A percentile compares a stretch with the other conserved stretches of the same genome.
phyloP scores from a whole-genome alignment of 2,888 invertebrate genomes.

The Tyria jacobaeae region DNA sequence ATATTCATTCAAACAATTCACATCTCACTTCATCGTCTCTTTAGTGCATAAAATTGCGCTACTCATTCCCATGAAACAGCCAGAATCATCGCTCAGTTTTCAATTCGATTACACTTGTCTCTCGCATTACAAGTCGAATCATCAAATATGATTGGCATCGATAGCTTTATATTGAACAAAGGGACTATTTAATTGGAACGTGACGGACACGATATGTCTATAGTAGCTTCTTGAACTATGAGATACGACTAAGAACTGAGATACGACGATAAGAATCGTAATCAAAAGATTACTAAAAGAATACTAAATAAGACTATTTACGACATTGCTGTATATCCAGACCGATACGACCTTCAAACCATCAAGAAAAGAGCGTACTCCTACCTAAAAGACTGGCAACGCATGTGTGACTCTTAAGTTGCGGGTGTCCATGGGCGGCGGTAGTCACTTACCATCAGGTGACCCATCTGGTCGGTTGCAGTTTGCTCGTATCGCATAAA shows the following conservation, averaged over 20 bases:
- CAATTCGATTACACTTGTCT: conserved; percentile 23
- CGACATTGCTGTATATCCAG: too few species aligned
- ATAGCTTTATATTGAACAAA: conserved; percentile 13
- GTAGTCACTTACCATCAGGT: too few species aligned
- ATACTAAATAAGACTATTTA: neutral
- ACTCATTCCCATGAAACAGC: conserved; percentile 7
- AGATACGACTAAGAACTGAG: too few species aligned
- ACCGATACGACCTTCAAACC: too few species aligned
- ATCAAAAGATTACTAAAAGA: neutral
- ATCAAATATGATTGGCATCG: conserved; percentile 18
- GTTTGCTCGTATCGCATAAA: too few species aligned
- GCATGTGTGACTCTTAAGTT: too few species aligned
- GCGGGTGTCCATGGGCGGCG: too few species aligned
- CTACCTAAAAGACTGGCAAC: too few species aligned
- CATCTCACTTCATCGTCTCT: conserved; percentile 6
- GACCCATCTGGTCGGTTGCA: too few species aligned
- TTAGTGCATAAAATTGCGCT: neutral
- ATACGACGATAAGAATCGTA: neutral
- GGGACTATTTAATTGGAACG: conserved; percentile 12
- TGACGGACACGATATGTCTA: neutral
- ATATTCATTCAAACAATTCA: neutral
- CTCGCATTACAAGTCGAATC: conserved; percentile 20
- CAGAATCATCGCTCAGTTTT: conserved; percentile 11
- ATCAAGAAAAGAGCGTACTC: too few species aligned
- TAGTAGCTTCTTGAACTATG: neutral